phyloP scores from a whole-genome alignment of 2,113 vertebrate species.

The Heteronetta atricapilla region DNA sequence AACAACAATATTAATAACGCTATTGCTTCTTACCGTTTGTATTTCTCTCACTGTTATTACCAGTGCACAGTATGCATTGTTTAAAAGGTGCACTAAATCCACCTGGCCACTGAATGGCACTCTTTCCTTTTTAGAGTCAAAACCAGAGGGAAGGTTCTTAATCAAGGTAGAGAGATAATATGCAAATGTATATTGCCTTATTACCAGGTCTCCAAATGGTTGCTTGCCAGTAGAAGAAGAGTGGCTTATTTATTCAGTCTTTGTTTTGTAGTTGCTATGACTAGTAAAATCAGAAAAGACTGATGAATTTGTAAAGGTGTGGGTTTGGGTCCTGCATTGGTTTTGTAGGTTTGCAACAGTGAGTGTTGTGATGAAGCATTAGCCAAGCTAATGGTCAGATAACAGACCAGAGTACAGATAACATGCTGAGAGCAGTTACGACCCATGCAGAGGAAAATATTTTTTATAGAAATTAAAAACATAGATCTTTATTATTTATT shows the following conservation, averaged over 20 bases:
- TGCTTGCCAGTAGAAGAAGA: not conserved
- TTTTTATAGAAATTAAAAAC: not conserved
- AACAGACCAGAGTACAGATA: not conserved
- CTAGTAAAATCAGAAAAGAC: not conserved
- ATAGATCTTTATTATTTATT: not conserved
- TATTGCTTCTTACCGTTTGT: fast-evolving
- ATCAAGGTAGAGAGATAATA: not conserved
- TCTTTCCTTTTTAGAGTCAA: conserved; percentile 14
- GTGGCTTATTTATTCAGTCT: not conserved
- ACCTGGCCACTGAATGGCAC: conserved; percentile 36
- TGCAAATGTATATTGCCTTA: not conserved
- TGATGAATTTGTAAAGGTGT: not conserved
- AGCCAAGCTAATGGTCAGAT: not conserved
- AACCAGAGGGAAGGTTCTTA: not conserved
- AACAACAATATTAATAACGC: not conserved
- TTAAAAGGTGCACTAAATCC: not conserved
- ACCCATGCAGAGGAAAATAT: not conserved
- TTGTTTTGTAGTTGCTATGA: not conserved
- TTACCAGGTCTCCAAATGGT: not conserved
- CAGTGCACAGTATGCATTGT: not conserved
- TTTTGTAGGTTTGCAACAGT: not conserved
- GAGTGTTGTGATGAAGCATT: not conserved
- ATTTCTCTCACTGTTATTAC: not conserved
- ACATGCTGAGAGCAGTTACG: not conserved
- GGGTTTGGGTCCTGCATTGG: not conserved